phyloP scores from a whole-genome alignment of 2,888 invertebrate species.

The Drosophila tripunctata region DNA sequence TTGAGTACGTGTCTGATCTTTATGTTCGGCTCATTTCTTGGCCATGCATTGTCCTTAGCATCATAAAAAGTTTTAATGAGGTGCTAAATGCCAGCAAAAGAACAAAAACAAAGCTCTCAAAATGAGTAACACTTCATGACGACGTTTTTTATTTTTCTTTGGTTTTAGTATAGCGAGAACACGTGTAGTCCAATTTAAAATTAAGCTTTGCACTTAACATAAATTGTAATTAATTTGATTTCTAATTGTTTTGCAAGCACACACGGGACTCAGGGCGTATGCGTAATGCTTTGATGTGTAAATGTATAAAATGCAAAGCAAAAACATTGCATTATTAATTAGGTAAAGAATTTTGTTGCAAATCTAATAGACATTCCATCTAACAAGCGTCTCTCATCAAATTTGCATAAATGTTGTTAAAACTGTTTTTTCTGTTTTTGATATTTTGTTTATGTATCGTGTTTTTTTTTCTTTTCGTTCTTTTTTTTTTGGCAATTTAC shows the following conservation, averaged over 20 bases:
- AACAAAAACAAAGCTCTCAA: slow-evolving; percentile 22
- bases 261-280: slow-evolving; percentile 23
- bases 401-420: slow-evolving; percentile 64
- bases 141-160: no score
- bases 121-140: not conserved
- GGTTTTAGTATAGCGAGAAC: slow-evolving; percentile 13
- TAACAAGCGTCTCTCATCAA: slow-evolving; percentile 13
- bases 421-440: slow-evolving; percentile 24
- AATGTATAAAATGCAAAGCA: slow-evolving; percentile 39
- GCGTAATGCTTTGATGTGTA: slow-evolving; percentile 52
- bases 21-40: slow-evolving; percentile 4
- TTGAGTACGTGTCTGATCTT: slow-evolving; percentile 45
- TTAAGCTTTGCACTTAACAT: slow-evolving; percentile 35
- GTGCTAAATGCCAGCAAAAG: slow-evolving; percentile 37
- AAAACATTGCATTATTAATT: slow-evolving; percentile 45
- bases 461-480: not conserved
- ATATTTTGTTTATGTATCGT: not conserved
- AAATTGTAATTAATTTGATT: slow-evolving; percentile 36
- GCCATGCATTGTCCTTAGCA: slow-evolving; percentile 14
- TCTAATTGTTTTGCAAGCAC: not conserved
- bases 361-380: slow-evolving; percentile 25
- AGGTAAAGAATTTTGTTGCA: slow-evolving; percentile 25
- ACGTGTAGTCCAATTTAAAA: slow-evolving; percentile 45
- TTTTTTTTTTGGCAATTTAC: slow-evolving; percentile 12
- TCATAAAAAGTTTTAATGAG: slow-evolving; percentile 57